Conservation (phyloP, 2,888 invertebrate species). For the Elysia crispata region DNA sequence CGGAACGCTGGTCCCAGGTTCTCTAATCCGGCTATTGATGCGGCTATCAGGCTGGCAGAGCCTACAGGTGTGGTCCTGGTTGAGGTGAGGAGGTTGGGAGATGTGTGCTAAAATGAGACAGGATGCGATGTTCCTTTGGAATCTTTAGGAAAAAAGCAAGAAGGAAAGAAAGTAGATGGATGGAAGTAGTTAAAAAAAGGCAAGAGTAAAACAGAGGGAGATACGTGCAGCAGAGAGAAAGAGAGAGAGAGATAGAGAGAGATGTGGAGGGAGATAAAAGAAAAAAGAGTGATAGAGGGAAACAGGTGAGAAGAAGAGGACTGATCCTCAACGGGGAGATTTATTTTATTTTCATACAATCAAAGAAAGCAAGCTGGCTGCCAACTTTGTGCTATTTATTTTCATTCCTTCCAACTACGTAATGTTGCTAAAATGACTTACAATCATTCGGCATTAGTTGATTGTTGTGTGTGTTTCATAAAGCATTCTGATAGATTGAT, state of each 20-base stretch:
- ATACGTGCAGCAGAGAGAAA: neutral
- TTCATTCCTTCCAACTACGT: no score
- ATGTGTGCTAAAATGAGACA: neutral
- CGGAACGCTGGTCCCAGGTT: constrained; percentile 59
- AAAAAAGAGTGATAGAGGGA: no score
- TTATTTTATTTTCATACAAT: no score
- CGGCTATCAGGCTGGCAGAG: constrained; percentile 65
- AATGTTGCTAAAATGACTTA: no score
- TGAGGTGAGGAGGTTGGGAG: neutral
- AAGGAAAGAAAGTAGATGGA: neutral
- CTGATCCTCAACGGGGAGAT: no score
- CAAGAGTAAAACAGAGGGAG: neutral
- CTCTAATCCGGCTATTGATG: constrained; percentile 62
- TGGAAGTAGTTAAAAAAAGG: neutral
- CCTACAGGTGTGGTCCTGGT: constrained; percentile 68
- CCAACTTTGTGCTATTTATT: no score
- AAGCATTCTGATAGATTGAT: no score
- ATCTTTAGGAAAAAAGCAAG: neutral
- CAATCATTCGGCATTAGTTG: no score
- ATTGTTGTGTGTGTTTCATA: no score
- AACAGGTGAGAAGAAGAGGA: no score
- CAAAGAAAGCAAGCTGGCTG: no score
- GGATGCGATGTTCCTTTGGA: neutral
- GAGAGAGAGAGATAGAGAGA: no score
- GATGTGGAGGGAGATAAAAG: neutral